Conservation (phyloP, 2,888 invertebrate genomes). For the Orchesella flavescens region DNA sequence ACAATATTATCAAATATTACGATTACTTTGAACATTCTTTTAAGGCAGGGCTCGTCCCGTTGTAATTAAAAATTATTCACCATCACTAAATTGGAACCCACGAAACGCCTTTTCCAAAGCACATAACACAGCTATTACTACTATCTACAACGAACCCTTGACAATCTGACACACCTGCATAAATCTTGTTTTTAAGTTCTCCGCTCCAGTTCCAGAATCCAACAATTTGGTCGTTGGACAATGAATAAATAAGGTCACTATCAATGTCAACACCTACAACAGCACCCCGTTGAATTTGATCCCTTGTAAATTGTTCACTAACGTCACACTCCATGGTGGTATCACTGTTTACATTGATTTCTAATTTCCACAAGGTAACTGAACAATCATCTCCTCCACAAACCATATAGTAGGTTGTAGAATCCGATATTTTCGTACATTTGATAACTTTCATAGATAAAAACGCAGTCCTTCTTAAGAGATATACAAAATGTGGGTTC, state of each 20-base stretch:
- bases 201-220: constrained; percentile 53
- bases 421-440: too few relatives aligned
- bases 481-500: not conserved
- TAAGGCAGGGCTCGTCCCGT: too few relatives aligned
- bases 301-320: constrained; percentile 34
- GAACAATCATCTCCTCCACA: constrained; percentile 63
- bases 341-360: not conserved
- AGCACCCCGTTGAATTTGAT: constrained; percentile 61
- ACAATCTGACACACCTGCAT: constrained; percentile 65
- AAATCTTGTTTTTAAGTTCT: constrained; percentile 25
- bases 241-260: constrained; percentile 29
- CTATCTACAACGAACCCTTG: constrained; percentile 59
- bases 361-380: constrained; percentile 40
- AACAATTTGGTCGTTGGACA: constrained; percentile 66
- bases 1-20: too few relatives aligned
- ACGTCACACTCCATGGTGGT: not conserved
- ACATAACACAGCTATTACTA: constrained; percentile 29
- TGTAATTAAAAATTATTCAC: too few relatives aligned
- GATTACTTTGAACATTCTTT: too few relatives aligned
- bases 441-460: constrained; percentile 40
- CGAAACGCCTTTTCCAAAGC: constrained; percentile 65
- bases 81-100: too few relatives aligned
- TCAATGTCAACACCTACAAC: constrained; percentile 54
- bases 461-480: constrained; percentile 51
- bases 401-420: constrained; percentile 4